Conservation (phyloP, 2,797 vertebrate species). For the Luscinia megarhynchos region DNA sequence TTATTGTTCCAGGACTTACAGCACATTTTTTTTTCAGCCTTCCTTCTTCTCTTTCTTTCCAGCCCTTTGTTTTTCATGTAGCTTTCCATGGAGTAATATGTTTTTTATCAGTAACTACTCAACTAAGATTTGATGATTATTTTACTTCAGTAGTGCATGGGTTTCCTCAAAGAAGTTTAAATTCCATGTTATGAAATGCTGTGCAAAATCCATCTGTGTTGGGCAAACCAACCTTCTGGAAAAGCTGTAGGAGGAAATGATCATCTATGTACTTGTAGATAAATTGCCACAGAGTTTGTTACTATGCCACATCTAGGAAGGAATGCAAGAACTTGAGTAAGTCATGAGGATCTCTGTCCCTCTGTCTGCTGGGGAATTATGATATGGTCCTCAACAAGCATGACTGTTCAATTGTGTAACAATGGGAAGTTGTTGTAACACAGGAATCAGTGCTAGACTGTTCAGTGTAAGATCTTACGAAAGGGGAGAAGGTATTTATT, state of each 20-base stretch:
- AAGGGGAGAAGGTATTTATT: not conserved
- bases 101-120: not conserved
- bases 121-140: not conserved
- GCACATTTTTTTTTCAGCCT: not conserved
- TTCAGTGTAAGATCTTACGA: not conserved
- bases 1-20: not conserved
- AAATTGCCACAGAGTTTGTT: not conserved
- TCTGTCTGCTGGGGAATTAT: slow-evolving; percentile 51
- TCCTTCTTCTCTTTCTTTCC: not conserved
- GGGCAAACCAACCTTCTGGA: not conserved
- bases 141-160: not conserved
- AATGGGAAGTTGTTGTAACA: not conserved
- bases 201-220: not conserved
- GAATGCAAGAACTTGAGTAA: slow-evolving; percentile 83
- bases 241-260: not conserved
- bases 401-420: not conserved
- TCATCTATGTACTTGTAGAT: not conserved
- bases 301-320: slow-evolving; percentile 73
- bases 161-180: not conserved
- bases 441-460: not conserved
- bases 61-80: not conserved
- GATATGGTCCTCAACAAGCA: slow-evolving; percentile 70
- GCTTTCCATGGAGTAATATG: not conserved
- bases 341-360: slow-evolving; percentile 83
- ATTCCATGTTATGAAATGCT: not conserved